Evolutionary conservation across 2,888 invertebrate species (phyloP), one percentile per base, ranked within the genome.

Genomic region (Drosophila anomalata): DNA sequence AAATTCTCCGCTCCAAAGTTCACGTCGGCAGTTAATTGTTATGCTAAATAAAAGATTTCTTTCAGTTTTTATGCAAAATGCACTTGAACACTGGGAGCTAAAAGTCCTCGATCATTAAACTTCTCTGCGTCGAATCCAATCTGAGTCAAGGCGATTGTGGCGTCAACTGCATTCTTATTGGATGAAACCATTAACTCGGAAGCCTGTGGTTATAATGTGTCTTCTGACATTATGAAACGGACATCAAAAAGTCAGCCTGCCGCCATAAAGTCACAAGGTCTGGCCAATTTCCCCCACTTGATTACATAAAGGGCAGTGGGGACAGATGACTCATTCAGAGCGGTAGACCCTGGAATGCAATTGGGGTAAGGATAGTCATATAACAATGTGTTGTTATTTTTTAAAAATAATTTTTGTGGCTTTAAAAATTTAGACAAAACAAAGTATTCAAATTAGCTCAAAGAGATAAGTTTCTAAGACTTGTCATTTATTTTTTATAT

Each of bases 1-100:
- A 61, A 22, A 33, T 39, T 48, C 26, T 60, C 50, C 46, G 26
- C 11, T 44, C 22, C 66, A 42, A 63, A 33, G 33, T 76, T 80
- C 54, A 63, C 71, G 75, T 81, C 63, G 78, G 75, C 11, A 53
- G 56, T 71, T 74, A 59, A 78, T 82, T 82, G 73, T 85, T 63
- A 85, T 82, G 87, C 77, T 66, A 82, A 82, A 68, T 73, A 29
- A 48, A 48, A 41, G 48, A 39, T 71, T 44, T 57, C 36, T 36
- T 36, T 36, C 36, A 36, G n/a, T 33, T 33, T 12, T 33, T 33
- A 33, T 55, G 50, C 33, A 54, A 73, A 70, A 71, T 66, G 77
- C 66, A 51, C 41, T 48, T 11, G 2, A 31, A 42, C 65, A 63
- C 26, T 63, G 52, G 3, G 26, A 1, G 2, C 33, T 9, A 39